Evolutionary conservation across 2,888 invertebrate species (phyloP).

Genomic region (Athalia cordata): DNA sequence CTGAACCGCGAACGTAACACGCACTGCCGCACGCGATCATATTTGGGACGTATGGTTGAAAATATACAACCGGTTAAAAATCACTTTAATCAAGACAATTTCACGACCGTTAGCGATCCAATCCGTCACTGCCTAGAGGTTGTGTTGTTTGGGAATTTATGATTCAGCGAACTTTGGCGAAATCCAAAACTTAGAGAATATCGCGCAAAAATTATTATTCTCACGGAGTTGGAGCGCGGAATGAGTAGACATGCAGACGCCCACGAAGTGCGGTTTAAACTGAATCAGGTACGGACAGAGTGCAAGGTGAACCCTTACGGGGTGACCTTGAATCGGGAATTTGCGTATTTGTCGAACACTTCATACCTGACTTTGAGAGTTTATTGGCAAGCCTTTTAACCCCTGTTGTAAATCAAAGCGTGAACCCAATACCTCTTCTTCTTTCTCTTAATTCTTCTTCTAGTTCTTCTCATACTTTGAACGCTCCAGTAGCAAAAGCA

Average conservation of each 20-base stretch:
- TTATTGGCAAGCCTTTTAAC: slow-evolving; percentile 51
- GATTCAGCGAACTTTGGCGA: no score
- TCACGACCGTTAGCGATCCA: no score
- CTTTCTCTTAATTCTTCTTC: background rate
- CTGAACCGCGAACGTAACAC: no score
- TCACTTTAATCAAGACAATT: no score
- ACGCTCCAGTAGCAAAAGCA: no score
- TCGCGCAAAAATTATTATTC: background rate
- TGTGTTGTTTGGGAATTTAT: no score
- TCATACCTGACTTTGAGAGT: background rate
- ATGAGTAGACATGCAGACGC: slow-evolving; percentile 3
- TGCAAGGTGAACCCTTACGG: slow-evolving; percentile 54
- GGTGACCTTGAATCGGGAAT: slow-evolving; percentile 69
- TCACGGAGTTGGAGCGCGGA: background rate
- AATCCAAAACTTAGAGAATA: background rate
- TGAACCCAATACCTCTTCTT: slow-evolving; percentile 48
- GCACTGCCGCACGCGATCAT: no score
- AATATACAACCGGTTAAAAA: no score
- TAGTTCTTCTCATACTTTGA: no score
- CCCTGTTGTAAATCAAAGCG: slow-evolving; percentile 67
- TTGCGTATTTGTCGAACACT: slow-evolving; percentile 56
- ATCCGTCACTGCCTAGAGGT: no score
- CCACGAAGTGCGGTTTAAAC: slow-evolving; percentile 7
- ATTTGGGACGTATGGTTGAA: no score
- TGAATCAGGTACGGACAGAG: slow-evolving; percentile 16